A percentile compares a stretch with the other conserved stretches of the same genome.
Evolutionary conservation across 2,113 vertebrate genomes (phyloP).

Genomic region (Mionectes macconnelli): DNA sequence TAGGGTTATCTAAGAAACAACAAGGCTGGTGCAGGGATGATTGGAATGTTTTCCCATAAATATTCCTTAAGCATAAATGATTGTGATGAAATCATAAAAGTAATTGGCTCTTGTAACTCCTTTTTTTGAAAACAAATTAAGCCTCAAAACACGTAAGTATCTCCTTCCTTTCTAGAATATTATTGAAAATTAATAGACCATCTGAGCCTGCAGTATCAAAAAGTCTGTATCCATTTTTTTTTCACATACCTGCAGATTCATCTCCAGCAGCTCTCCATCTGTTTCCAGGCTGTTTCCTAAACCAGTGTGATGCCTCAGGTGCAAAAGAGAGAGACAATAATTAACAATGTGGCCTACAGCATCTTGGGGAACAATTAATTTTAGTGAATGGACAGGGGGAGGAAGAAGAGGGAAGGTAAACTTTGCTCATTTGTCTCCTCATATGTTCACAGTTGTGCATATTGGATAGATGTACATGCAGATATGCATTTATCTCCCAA

Average conservation of each 20-base stretch:
- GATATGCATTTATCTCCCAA: not conserved
- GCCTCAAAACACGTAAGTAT: not conserved
- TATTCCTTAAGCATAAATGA: not conserved
- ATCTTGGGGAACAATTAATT: slow-evolving; percentile 65
- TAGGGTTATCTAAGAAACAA: not conserved
- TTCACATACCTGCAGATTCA: slow-evolving; percentile 43
- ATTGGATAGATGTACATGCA: not conserved
- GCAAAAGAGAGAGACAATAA: slow-evolving; percentile 56
- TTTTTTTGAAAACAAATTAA: slow-evolving; percentile 18
- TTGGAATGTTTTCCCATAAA: not conserved
- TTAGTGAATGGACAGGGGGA: slow-evolving; percentile 8
- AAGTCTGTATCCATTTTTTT: slow-evolving; percentile 6
- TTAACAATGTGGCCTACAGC: slow-evolving; percentile 61
- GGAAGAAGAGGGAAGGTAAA: not conserved
- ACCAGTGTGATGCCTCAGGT: slow-evolving; percentile 21
- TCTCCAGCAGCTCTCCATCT: slow-evolving; percentile 67
- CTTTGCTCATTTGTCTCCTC: not conserved
- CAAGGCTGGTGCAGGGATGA: not conserved
- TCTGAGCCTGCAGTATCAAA: slow-evolving; percentile 13
- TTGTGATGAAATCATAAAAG: not conserved
- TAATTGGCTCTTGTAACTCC: not conserved
- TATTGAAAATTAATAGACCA: slow-evolving; percentile 52
- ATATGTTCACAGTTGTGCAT: not conserved
- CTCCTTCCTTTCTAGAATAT: not conserved
- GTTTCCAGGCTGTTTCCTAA: slow-evolving; percentile 55